Evolutionary conservation across 2,888 invertebrate species (phyloP).

Genomic region (Furcula furcula): DNA sequence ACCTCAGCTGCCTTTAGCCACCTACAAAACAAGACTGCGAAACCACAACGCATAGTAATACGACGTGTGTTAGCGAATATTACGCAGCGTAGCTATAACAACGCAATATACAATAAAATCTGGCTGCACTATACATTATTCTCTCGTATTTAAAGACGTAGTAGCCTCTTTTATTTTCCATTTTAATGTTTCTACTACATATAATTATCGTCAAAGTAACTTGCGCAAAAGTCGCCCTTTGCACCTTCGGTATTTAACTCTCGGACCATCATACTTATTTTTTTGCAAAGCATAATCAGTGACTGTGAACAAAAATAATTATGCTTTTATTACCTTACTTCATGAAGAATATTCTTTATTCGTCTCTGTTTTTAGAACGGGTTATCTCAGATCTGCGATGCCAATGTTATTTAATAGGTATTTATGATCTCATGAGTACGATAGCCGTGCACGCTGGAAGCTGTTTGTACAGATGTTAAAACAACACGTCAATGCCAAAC

Average conservation of each 20-base stretch:
- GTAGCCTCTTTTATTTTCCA: neutral
- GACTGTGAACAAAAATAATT: slow-evolving; percentile 10
- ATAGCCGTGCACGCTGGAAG: slow-evolving; percentile 14
- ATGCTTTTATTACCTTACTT: slow-evolving; percentile 10
- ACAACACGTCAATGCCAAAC: slow-evolving; percentile 35
- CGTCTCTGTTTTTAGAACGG: slow-evolving; percentile 8
- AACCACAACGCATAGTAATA: slow-evolving; percentile 25
- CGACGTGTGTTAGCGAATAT: slow-evolving; percentile 17
- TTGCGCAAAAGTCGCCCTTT: neutral
- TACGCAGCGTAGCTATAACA: neutral
- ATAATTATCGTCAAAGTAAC: neutral
- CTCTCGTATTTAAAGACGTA: no score
- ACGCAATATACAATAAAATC: neutral
- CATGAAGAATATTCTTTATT: slow-evolving; percentile 5
- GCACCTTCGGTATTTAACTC: neutral
- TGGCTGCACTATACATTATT: neutral
- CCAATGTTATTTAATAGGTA: slow-evolving; percentile 21
- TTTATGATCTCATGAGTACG: slow-evolving; percentile 26
- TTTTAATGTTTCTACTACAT: no score
- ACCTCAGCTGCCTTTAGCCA: slow-evolving; percentile 34
- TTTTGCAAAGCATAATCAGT: slow-evolving; percentile 16
- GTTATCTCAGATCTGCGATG: slow-evolving; percentile 21
- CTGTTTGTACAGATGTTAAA: slow-evolving; percentile 37
- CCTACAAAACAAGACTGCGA: slow-evolving; percentile 45
- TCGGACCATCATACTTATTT: slow-evolving; percentile 4